These are phyloP conservation scores for Temnothorax curvispinosus DNA, from an alignment of 1,140 invertebrate genomes.

Conservation along the genomic window DNA sequence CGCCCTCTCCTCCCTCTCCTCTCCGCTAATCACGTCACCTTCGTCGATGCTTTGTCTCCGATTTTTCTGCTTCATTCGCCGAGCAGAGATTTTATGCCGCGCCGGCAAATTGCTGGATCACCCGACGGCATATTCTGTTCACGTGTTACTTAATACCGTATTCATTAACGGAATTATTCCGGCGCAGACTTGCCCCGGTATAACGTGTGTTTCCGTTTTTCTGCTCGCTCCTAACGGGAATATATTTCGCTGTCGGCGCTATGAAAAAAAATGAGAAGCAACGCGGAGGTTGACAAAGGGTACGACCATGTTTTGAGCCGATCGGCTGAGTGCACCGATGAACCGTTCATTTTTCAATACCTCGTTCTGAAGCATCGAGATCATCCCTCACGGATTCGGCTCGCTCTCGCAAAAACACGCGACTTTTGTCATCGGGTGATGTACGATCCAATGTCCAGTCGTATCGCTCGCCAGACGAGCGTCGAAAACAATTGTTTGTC, in stretches of 20 bases:
- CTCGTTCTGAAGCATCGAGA: constrained; percentile 66
- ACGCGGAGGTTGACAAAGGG: constrained; percentile 50
- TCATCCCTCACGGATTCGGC: constrained; percentile 74
- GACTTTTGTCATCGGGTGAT: constrained; percentile 76
- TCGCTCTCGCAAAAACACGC: constrained; percentile 69
- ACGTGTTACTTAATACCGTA: constrained; percentile 52
- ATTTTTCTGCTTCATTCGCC: constrained; percentile 60
- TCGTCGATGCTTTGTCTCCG: constrained; percentile 59
- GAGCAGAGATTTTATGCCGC: constrained; percentile 61
- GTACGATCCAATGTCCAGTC: constrained; percentile 65
- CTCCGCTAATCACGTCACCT: constrained; percentile 66
- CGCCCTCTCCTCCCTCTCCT: constrained; percentile 21
- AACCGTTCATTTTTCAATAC: constrained; percentile 77
- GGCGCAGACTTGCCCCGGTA: not conserved
- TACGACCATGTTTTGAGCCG: constrained; percentile 63
- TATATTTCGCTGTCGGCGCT: constrained; percentile 46
- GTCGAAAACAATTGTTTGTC: constrained; percentile 64
- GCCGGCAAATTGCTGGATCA: constrained; percentile 34
- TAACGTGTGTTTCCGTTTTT: constrained; percentile 11
- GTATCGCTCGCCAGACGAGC: constrained; percentile 39
- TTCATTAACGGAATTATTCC: constrained; percentile 70
- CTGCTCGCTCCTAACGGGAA: constrained; percentile 32
- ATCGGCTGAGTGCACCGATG: constrained; percentile 74
- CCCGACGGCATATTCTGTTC: not conserved
- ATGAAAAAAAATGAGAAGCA: constrained; percentile 27